Conservation (phyloP, 2,113 vertebrate species). For the Platysteira castanea region DNA sequence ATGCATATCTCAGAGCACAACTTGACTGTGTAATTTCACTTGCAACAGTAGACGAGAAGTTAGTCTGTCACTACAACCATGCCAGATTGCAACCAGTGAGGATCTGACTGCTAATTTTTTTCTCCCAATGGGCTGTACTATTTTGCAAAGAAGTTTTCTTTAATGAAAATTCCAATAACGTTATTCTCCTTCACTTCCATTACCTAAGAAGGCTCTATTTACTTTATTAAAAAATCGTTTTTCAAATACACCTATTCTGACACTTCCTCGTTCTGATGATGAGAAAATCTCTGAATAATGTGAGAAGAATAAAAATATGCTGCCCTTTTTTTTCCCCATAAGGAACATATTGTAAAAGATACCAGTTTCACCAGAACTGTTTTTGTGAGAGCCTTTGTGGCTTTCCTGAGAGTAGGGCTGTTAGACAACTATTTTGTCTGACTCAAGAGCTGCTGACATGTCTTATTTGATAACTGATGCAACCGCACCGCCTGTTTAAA, state of each 20-base stretch:
- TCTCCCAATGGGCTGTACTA: background rate
- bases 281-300: background rate
- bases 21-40: background rate
- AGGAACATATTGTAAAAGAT: background rate
- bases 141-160: background rate
- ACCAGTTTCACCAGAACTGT: background rate
- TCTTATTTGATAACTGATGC: background rate
- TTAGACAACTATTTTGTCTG: background rate
- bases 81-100: constrained; percentile 24
- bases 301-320: background rate
- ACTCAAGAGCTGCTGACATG: background rate
- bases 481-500: background rate
- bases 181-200: background rate
- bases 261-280: background rate
- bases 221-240: background rate
- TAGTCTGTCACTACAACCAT: background rate
- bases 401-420: background rate
- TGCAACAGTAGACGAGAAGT: background rate
- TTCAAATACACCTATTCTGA: background rate
- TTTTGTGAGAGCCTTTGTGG: background rate
- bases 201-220: background rate
- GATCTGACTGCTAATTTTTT: constrained; percentile 47
- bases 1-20: background rate
- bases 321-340: background rate
- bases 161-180: background rate